These are phyloP conservation scores for Linepithema humile DNA, from an alignment of 1,140 invertebrate genomes.

Conservation along the genomic window DNA sequence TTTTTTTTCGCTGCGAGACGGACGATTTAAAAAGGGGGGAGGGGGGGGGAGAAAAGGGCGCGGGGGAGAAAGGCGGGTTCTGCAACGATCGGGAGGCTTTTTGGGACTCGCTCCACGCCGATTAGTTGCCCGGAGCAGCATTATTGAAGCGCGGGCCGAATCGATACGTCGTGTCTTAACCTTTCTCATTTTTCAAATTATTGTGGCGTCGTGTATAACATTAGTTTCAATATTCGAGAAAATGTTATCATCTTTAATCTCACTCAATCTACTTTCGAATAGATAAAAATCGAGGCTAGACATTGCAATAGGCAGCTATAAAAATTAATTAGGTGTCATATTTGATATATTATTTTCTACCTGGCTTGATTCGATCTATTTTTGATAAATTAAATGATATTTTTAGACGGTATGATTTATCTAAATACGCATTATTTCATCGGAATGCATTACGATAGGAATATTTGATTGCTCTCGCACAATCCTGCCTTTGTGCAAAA, in stretches of 20 bases:
- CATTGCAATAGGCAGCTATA: no score
- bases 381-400: no score
- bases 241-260: constrained; percentile 3
- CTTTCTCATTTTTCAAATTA: constrained; percentile 10
- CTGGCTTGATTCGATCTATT: no score
- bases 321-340: no score
- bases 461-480: neutral
- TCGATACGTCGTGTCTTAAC: constrained; percentile 25
- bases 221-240: no score
- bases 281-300: no score
- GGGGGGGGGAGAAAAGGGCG: neutral
- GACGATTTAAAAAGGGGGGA: constrained; percentile 33
- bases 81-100: constrained; percentile 39
- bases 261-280: neutral
- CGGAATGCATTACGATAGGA: neutral
- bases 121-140: constrained; percentile 44
- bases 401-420: no score
- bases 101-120: constrained; percentile 50
- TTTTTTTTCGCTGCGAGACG: constrained; percentile 9
- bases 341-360: no score
- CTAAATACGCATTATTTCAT: no score
- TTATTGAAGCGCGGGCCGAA: constrained; percentile 8
- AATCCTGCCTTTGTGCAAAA: neutral
- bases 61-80: neutral
- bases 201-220: neutral